These are phyloP conservation scores for Microplitis manilae DNA, from an alignment of 2,888 invertebrate species.

Conservation along the genomic window DNA sequence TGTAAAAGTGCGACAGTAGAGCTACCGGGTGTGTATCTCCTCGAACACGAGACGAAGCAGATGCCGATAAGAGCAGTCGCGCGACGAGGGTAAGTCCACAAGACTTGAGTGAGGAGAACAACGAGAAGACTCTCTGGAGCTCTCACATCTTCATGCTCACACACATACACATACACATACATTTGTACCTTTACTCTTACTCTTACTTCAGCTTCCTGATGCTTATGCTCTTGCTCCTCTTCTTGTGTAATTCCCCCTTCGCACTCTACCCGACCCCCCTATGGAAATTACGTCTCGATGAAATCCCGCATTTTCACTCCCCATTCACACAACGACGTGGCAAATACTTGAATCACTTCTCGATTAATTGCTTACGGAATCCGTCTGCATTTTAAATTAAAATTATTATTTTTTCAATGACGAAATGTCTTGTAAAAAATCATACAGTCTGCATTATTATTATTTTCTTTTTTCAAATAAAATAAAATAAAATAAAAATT, in stretches of 20 bases:
- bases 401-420: not conserved
- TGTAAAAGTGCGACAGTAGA: constrained; percentile 12
- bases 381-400: not conserved
- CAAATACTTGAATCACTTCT: constrained; percentile 8
- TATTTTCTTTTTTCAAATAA: not conserved
- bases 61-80: constrained; percentile 59
- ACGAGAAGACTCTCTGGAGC: constrained; percentile 11
- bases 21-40: not conserved
- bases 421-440: too few relatives aligned
- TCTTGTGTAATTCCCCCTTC: constrained; percentile 21
- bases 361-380: constrained; percentile 23
- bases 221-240: not conserved
- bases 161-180: not conserved
- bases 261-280: constrained; percentile 5
- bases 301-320: constrained; percentile 30
- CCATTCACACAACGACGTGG: constrained; percentile 8
- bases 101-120: constrained; percentile 40
- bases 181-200: too few relatives aligned
- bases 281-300: constrained; percentile 46
- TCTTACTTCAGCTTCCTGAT: too few relatives aligned
- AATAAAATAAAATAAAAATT: constrained; percentile 18
- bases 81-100: constrained; percentile 45
- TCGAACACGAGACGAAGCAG: constrained; percentile 38
- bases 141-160: not conserved
- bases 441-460: too few relatives aligned